Conservation (phyloP, 2,113 vertebrate genomes). For the Mormyrus iriodes region DNA sequence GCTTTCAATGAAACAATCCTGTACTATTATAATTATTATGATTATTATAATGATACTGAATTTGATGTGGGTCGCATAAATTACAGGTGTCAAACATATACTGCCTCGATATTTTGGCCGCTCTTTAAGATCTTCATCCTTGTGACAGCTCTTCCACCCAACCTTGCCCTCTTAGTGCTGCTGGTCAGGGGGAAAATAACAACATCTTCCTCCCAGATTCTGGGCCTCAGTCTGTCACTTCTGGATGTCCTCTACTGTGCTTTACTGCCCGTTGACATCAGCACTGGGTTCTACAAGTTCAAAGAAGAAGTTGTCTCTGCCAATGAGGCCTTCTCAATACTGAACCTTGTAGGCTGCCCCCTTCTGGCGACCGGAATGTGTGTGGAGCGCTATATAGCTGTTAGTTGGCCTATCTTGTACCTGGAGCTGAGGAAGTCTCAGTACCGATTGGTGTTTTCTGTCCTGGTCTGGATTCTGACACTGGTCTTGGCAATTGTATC, state of each 20-base stretch:
- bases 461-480: constrained; percentile 42
- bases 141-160: constrained; percentile 22
- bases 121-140: constrained; percentile 28
- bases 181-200: constrained; percentile 28
- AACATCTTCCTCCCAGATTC: constrained; percentile 36
- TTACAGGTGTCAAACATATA: neutral
- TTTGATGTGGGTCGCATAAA: neutral
- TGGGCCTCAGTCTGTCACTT: constrained; percentile 37
- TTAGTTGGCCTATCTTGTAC: constrained; percentile 39
- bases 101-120: neutral
- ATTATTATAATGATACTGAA: neutral
- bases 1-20: neutral
- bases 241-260: constrained; percentile 32
- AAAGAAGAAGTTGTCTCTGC: neutral
- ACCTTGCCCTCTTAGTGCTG: constrained; percentile 35
- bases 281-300: neutral
- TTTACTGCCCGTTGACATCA: constrained; percentile 19
- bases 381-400: constrained; percentile 46
- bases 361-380: constrained; percentile 53
- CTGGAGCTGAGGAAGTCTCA: constrained; percentile 36
- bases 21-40: neutral
- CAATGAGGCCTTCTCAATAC: constrained; percentile 7
- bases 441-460: constrained; percentile 32
- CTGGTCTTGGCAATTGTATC: constrained; percentile 2
- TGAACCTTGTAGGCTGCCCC: constrained; percentile 47